Conservation (phyloP, 2,888 invertebrate species). For the Diadegma fenestrale region DNA sequence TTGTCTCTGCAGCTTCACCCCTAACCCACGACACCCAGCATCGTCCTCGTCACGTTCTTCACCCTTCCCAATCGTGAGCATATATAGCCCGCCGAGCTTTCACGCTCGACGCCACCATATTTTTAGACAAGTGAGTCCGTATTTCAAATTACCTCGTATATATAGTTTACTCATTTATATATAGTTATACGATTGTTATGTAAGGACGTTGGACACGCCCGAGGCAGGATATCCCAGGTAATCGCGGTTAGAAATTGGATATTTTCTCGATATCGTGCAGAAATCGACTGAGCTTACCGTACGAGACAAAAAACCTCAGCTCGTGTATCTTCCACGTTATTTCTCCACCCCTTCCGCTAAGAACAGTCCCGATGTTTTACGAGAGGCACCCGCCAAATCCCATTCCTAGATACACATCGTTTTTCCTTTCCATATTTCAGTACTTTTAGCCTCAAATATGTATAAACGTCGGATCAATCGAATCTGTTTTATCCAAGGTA, state of each 20-base stretch:
- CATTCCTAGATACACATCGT: neutral
- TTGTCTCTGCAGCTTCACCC: slow-evolving; percentile 31
- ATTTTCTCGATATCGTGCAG: slow-evolving; percentile 56
- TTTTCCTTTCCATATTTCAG: slow-evolving; percentile 9
- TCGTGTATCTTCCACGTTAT: slow-evolving; percentile 47
- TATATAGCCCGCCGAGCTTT: slow-evolving; percentile 55
- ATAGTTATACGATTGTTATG: slow-evolving; percentile 16
- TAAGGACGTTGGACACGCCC: slow-evolving; percentile 27
- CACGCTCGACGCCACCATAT: slow-evolving; percentile 70
- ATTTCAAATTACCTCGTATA: slow-evolving; percentile 72
- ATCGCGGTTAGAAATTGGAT: slow-evolving; percentile 69
- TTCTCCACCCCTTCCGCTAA: slow-evolving; percentile 18
- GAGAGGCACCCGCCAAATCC: neutral
- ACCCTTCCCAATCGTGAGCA: slow-evolving; percentile 23
- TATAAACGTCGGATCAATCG: neutral
- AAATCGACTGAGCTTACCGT: slow-evolving; percentile 46
- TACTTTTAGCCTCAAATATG: neutral
- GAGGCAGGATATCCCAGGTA: slow-evolving; percentile 58
- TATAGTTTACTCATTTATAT: slow-evolving; percentile 9
- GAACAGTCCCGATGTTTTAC: slow-evolving; percentile 29
- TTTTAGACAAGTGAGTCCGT: slow-evolving; percentile 76
- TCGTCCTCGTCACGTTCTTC: slow-evolving; percentile 59
- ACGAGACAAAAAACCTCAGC: slow-evolving; percentile 44
- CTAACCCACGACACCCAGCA: slow-evolving; percentile 15
- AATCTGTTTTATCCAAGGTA: neutral